Conservation (phyloP, 2,797 vertebrate species). For the Myripristis jacobus region DNA sequence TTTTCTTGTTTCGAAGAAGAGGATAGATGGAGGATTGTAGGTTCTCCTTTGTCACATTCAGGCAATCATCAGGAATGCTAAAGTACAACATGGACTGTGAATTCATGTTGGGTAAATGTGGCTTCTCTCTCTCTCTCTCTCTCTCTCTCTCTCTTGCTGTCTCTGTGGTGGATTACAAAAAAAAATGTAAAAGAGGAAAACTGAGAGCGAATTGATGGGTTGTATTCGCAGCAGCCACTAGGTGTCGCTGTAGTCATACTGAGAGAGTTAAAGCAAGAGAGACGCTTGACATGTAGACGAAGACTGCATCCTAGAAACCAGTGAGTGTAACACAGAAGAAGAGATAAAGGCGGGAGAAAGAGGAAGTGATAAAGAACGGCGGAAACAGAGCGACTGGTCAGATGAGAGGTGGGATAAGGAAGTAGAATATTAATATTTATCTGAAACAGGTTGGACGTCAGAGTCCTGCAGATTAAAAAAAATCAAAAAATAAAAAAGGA, state of each 20-base stretch:
- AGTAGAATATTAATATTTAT: slow-evolving; percentile 66
- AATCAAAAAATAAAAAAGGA: too few species aligned
- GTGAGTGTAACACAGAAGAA: slow-evolving; percentile 25
- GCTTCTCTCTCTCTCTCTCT: slow-evolving; percentile 23
- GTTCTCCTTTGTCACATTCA: slow-evolving; percentile 75
- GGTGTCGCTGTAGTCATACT: slow-evolving; percentile 76
- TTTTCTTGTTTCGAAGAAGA: slow-evolving; percentile 75
- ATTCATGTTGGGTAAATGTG: slow-evolving; percentile 53
- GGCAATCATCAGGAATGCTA: slow-evolving; percentile 78
- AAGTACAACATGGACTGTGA: slow-evolving; percentile 77
- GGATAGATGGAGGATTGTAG: slow-evolving; percentile 56
- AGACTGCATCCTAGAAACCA: slow-evolving; percentile 28
- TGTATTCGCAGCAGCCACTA: slow-evolving; percentile 73
- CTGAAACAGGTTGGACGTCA: slow-evolving; percentile 14
- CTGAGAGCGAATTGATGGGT: slow-evolving; percentile 77
- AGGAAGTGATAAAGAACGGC: slow-evolving; percentile 72
- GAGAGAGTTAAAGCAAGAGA: slow-evolving; percentile 45
- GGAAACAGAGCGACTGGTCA: slow-evolving; percentile 52
- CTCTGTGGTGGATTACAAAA: slow-evolving; percentile 53
- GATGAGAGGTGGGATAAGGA: slow-evolving; percentile 61
- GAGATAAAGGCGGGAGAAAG: slow-evolving; percentile 53
- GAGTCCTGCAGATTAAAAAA: background rate
- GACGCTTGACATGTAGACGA: slow-evolving; percentile 24
- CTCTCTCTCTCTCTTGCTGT: slow-evolving; percentile 49
- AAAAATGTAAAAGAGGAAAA: slow-evolving; percentile 52